Evolutionary conservation across 1,140 invertebrate genomes (phyloP), one percentile per base, ranked within the genome.

Genomic region (Augochlora pura): DNA sequence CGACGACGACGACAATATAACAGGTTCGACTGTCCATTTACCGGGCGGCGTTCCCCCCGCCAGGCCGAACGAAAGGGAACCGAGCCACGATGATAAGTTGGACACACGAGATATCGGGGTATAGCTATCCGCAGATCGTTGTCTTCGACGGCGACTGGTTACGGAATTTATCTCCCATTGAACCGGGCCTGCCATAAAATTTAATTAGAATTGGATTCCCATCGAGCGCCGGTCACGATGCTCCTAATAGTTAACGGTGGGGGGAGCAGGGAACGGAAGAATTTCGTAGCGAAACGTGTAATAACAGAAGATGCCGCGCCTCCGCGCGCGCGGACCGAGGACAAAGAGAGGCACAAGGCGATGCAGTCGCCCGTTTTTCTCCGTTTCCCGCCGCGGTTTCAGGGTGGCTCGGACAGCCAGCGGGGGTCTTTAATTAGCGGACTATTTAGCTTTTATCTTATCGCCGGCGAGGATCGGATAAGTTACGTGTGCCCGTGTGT

Each of bases 401-500:
- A 69, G 59, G 73, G 69, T 81, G 73, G 64, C 60, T 66, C 64
- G 32, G 32, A 18, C 46, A 54, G 32, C 32, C 57, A 81, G 52
- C 78, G 60, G 54, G 63, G 62, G 64, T 70, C 75, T 87, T 84
- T 86, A 87, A 87, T 87, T 87, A 87, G 77, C 81, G 68, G 85
- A 77, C 71, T 84, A 84, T 85, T 87, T 77, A 82, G 68, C 46
- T 52, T 82, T 77, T 86, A 82, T 82, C 85, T 87, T 86, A 84
- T 84, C 84, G 80, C 10, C 57, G 32, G 14, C 9, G 79, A 75
- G 72, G 66, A 84, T 84, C 84, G 66, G 60, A 75, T 84, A 71
- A 85, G 57, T 85, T 78, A 84, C 74, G 75, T 21, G 66, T 67
- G 78, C 42, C 79, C 59, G 72, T 14, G 60, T 38, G 60, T 32